Conservation (phyloP, 2,888 invertebrate genomes). For the Cylindroiulus punctatus region DNA sequence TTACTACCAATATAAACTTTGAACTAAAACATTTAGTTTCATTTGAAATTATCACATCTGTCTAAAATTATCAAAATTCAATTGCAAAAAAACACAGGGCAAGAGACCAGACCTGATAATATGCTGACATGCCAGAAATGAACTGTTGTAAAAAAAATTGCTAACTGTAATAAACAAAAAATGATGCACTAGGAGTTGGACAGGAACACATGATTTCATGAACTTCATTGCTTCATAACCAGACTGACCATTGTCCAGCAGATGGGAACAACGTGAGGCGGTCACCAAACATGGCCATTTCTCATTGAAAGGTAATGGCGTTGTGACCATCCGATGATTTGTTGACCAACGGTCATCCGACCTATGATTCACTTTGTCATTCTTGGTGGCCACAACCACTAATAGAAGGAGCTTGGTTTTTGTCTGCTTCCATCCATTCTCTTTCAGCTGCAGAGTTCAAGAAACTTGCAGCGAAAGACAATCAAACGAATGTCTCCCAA, state of each 20-base stretch:
- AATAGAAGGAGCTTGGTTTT: not conserved
- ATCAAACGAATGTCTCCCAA: slow-evolving; percentile 18
- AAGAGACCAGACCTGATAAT: too few species aligned
- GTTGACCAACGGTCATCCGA: not conserved
- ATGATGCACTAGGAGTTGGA: not conserved
- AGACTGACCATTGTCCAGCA: not conserved
- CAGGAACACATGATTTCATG: not conserved
- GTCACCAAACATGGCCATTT: not conserved
- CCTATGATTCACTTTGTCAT: not conserved
- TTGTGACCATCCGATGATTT: not conserved
- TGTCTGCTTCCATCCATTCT: not conserved
- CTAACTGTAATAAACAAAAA: not conserved
- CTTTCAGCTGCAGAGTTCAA: not conserved
- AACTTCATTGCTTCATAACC: not conserved
- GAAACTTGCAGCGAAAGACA: not conserved
- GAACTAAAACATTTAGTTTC: too few species aligned
- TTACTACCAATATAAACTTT: too few species aligned
- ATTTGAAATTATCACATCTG: too few species aligned
- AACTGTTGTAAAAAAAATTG: too few species aligned
- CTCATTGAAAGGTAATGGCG: not conserved
- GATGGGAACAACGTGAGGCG: not conserved
- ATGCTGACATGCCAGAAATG: not conserved
- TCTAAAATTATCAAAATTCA: too few species aligned
- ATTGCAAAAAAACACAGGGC: too few species aligned
- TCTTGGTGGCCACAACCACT: not conserved